Base-by-base conservation (phyloP, 1,140 invertebrate genomes). In the Euschistus heros region DNA sequence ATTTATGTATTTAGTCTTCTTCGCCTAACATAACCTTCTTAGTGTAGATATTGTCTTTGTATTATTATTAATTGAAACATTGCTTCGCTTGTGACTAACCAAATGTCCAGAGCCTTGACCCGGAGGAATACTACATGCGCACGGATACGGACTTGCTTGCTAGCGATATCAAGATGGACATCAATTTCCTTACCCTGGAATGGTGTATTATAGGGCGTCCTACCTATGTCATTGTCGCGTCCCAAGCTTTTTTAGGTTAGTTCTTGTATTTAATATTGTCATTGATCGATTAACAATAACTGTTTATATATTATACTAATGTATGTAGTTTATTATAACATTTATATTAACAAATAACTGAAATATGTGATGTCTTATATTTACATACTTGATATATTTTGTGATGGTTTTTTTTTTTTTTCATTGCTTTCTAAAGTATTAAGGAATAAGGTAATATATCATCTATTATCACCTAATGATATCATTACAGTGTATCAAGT, bases 131-230 rank as follows among this genome's bases (percentile, higher is more conserved):
- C 83, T 94, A 95, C 83, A 88, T 88, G 74, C 89, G 89, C 73
- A 91, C 89, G 74, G 92, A 96, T 81, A 85, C 87, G 73, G 86
- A 87, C 71, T 82, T 95, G 73, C 82, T 94, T 71, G 87, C 88
- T 72, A 89, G 89, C 78, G 92, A 86, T 77, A 89, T 93, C 75
- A 88, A 84, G 71, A 86, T 86, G 70, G 91, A 91, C 77, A 80
- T 96, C 76, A 88, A 89, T 72, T 94, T 94, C 80, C 84, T 96
- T 75, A 89, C 89, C 75, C 92, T 91, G 82, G 92, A 88, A 78
- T 96, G 92, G 92, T 86, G 89, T 77, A 87, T 89, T 83, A 83
- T 93, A 73, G 92, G 92, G 74, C 84, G 92, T 71, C 92, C 92
- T 68, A 91, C 89, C 68, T 85, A 94, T 78, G 89, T 87, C 69